Evolutionary conservation across 2,797 vertebrate species (phyloP).

Genomic region (Carapus acus): DNA sequence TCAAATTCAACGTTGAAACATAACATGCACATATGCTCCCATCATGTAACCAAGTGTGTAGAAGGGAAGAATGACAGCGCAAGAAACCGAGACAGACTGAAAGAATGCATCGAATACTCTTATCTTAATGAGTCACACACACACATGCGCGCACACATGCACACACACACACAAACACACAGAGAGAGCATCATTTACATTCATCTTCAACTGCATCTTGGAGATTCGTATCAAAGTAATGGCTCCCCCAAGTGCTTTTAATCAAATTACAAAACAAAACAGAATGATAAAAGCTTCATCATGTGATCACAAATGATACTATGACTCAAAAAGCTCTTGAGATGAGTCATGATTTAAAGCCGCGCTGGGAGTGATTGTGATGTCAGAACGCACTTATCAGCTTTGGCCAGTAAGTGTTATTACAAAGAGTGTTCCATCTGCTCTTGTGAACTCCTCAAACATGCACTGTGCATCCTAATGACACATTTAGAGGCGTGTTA

Average conservation of each 20-base stretch:
- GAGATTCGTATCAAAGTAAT: slow-evolving; percentile 33
- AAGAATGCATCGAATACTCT: slow-evolving; percentile 46
- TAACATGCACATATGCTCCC: too few species aligned
- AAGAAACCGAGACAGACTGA: slow-evolving; percentile 11
- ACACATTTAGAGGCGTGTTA: too few species aligned
- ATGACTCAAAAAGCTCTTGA: neutral
- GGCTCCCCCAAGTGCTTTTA: slow-evolving; percentile 13
- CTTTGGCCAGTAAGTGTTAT: neutral
- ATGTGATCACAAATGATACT: neutral
- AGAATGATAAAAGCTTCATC: slow-evolving; percentile 10
- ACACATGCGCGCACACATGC: slow-evolving; percentile 8
- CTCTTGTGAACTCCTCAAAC: too few species aligned
- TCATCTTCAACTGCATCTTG: slow-evolving; percentile 6
- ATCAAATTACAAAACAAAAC: slow-evolving; percentile 14
- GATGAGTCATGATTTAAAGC: neutral
- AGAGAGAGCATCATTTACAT: neutral
- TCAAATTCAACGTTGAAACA: too few species aligned
- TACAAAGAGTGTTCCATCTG: neutral
- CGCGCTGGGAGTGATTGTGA: neutral
- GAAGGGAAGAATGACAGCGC: neutral
- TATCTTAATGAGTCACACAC: slow-evolving; percentile 46
- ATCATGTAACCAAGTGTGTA: too few species aligned
- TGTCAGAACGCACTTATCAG: neutral
- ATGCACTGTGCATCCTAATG: too few species aligned
- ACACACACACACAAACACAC: slow-evolving; percentile 11